A percentile compares a stretch with the other conserved stretches of the same genome.
phyloP scores from a whole-genome alignment of 2,888 invertebrate genomes.

The Drosophila hamatofila region DNA sequence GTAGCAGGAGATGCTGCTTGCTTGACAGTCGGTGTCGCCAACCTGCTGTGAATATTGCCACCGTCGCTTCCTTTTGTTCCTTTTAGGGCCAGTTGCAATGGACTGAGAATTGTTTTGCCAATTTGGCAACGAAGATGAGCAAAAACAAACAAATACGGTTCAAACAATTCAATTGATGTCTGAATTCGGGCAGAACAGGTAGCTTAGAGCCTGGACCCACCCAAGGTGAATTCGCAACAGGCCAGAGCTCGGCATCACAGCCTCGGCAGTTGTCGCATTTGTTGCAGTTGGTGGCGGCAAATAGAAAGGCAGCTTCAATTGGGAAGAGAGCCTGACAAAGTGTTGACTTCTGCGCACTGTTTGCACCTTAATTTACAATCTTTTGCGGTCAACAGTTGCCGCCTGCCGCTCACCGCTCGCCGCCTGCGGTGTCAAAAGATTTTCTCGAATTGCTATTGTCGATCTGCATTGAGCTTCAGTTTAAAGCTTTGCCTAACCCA shows the following conservation, averaged over 20 bases:
- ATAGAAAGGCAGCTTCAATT: constrained; percentile 36
- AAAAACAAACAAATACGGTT: constrained; percentile 7
- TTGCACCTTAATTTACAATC: constrained; percentile 79
- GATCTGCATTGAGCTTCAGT: constrained; percentile 1
- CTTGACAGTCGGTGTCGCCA: neutral
- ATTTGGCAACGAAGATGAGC: constrained; percentile 26
- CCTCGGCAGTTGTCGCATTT: constrained; percentile 45
- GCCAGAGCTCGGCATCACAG: constrained; percentile 27
- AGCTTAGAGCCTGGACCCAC: constrained; percentile 23
- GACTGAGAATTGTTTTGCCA: constrained; percentile 52
- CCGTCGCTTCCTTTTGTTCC: constrained; percentile 26
- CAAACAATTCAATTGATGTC: constrained; percentile 52
- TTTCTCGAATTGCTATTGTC: constrained; percentile 8
- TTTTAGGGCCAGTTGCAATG: constrained; percentile 14
- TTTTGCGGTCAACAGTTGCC: constrained; percentile 68
- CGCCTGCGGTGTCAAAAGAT: constrained; percentile 43
- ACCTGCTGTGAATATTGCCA: constrained; percentile 49
- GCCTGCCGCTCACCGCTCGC: constrained; percentile 1
- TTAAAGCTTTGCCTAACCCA: constrained; percentile 50
- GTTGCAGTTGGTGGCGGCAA: constrained; percentile 28
- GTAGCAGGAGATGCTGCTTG: constrained; percentile 3
- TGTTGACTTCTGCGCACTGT: constrained; percentile 61
- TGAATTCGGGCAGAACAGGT: constrained; percentile 38
- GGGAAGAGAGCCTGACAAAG: constrained; percentile 24
- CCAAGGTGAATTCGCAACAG: constrained; percentile 43